Base-by-base conservation (phyloP, 2,797 vertebrate genomes). In the Onychomys leucogaster region DNA sequence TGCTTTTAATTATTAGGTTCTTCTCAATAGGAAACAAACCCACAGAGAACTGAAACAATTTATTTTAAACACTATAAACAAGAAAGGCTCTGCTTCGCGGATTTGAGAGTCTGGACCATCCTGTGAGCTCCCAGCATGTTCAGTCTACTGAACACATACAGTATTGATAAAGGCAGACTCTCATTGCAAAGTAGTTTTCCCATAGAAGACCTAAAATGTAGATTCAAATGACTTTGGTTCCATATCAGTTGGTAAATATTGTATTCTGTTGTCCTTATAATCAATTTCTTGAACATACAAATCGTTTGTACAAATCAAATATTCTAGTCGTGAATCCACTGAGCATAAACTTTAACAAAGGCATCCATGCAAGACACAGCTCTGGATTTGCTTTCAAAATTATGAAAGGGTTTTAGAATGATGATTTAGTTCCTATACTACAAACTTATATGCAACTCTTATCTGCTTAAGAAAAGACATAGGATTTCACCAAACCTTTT, bases 21-120 rank as follows among this genome's bases (percentile, higher is more conserved):
- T 96, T 98, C 97, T 97, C 97, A 86, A 86, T 67, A 97, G 97
- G 97, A 98, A 98, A 77, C 90, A 94, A 95, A 93, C 97, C 88
- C 82, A 91, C 78, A 95, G 95, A 97, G 67, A 98, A 98, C 5
- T 93, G 87, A 97, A 98, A 97, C n/a, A 94, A 92, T 93, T 95
- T 98, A 83, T 98, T 98, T 98, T 98, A 95, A 98, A 97, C 84
- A 88, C 93, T 97, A 43, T 81, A 94, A 98, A 97, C 88, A 97
- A 94, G 86, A 97, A 55, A 98, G 95, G n/a, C 83, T 97, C 82
- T 97, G 57, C 67, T 81, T 96, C 67, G 49, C 95, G 83, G 59
- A 91, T 94, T 82, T 91, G 95, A 67, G 94, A 96, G 95, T 94
- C 63, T 63, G 96, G 71, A 93, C 80, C 95, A 90, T 82, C 67